Conservation (phyloP, 35 echinoderm and acorn worm species). For the Stichopus chloronotus region DNA sequence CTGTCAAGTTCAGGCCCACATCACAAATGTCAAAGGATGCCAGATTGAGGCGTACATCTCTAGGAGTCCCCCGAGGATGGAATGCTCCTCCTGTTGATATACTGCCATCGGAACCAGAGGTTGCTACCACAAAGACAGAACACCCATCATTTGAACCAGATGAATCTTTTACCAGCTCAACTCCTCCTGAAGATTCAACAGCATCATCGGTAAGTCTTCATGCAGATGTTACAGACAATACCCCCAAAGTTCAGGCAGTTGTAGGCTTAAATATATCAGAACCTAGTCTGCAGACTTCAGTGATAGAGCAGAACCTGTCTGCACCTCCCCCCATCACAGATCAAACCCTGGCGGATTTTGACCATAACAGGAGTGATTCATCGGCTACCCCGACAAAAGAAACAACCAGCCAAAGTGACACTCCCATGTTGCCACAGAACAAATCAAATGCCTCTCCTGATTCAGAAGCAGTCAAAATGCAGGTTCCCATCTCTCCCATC, state of each 20-base stretch:
- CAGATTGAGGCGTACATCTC: conserved; percentile 23
- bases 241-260: neutral
- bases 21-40: conserved; percentile 7
- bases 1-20: conserved; percentile 21
- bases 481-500: neutral
- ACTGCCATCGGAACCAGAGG: neutral
- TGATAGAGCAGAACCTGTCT: neutral
- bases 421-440: neutral
- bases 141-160: neutral
- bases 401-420: neutral
- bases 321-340: neutral
- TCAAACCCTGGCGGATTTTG: neutral
- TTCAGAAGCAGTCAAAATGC: neutral
- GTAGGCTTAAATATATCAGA: neutral
- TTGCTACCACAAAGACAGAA: neutral
- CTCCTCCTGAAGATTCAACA: neutral
- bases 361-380: too few relatives aligned
- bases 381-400: neutral
- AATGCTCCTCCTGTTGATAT: conserved; percentile 29
- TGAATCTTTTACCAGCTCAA: conserved; percentile 12
- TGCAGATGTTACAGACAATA: neutral
- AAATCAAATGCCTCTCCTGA: neutral
- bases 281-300: neutral
- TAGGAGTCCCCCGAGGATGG: conserved; percentile 40
- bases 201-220: conserved; percentile 28